Evolutionary conservation across 2,888 invertebrate species (phyloP).

Genomic region (Cotesia congregata): DNA sequence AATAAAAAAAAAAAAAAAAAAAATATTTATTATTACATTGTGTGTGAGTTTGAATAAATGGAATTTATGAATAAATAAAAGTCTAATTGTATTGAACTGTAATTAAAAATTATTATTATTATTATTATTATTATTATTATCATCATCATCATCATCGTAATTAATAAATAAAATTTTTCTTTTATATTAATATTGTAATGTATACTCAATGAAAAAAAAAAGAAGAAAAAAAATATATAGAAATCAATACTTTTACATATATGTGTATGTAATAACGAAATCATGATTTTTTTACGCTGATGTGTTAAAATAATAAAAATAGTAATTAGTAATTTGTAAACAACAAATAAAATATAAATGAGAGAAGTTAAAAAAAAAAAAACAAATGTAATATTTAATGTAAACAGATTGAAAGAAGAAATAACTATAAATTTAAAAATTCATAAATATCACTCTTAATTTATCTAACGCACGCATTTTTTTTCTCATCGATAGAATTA

Average conservation of each 20-base stretch:
- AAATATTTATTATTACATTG: too few relatives aligned
- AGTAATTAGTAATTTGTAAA: slow-evolving; percentile 22
- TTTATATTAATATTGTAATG: slow-evolving; percentile 8
- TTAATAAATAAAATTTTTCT: slow-evolving; percentile 9
- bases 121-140: not conserved
- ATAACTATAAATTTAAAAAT: slow-evolving; percentile 14
- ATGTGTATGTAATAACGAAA: slow-evolving; percentile 16
- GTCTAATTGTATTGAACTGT: not conserved
- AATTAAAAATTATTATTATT: not conserved
- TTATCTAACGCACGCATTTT: not conserved
- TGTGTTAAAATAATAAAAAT: not conserved
- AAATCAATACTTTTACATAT: slow-evolving; percentile 35
- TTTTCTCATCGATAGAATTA: slow-evolving; percentile 1
- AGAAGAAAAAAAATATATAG: slow-evolving; percentile 34
- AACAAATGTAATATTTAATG: not conserved
- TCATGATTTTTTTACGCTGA: slow-evolving; percentile 15
- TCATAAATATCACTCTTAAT: slow-evolving; percentile 3
- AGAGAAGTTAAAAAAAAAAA: not conserved
- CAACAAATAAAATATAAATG: slow-evolving; percentile 18
- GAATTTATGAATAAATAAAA: not conserved
- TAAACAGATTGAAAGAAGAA: not conserved
- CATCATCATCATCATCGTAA: not conserved
- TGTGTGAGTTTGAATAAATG: too few relatives aligned
- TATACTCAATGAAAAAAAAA: slow-evolving; percentile 18
- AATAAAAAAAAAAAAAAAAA: not conserved